phyloP scores from a whole-genome alignment of 2,888 invertebrate species.

The Hydriomena furcata region DNA sequence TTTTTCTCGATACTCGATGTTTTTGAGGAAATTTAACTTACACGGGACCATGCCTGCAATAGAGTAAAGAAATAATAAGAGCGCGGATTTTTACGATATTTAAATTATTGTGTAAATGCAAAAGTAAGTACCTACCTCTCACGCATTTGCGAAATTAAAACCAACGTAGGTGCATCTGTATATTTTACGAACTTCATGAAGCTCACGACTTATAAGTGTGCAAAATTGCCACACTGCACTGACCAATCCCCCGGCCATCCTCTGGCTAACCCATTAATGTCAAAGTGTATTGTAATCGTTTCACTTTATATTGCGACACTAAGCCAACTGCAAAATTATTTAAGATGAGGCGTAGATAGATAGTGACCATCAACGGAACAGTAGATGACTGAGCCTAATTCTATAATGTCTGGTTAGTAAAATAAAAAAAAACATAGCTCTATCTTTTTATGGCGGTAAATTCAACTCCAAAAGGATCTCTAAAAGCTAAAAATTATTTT shows the following conservation, averaged over 20 bases:
- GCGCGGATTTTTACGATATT: too few species aligned
- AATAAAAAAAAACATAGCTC: neutral
- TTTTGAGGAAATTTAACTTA: too few species aligned
- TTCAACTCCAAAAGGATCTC: too few species aligned
- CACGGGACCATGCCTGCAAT: too few species aligned
- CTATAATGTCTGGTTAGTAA: neutral
- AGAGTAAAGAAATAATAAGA: too few species aligned
- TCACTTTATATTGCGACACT: conserved; percentile 40
- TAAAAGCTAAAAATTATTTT: too few species aligned
- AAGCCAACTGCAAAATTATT: conserved; percentile 42
- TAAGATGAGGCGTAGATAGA: conserved; percentile 40
- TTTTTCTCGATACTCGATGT: too few species aligned
- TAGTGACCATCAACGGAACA: conserved; percentile 29
- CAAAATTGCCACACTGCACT: conserved; percentile 38
- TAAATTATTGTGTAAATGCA: conserved; percentile 1
- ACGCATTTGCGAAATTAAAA: conserved; percentile 23
- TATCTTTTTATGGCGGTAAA: too few species aligned
- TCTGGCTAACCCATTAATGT: conserved; percentile 39
- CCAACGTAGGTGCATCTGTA: conserved; percentile 21
- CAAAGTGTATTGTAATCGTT: conserved; percentile 45
- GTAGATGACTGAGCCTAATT: conserved; percentile 5
- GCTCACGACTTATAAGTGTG: conserved; percentile 35
- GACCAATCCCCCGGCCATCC: conserved; percentile 40
- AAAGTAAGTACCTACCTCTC: conserved; percentile 23
- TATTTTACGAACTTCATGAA: conserved; percentile 21